Evolutionary conservation across 2,113 vertebrate genomes (phyloP), one percentile per base, ranked within the genome.

Genomic region (Dicaeum eximium): DNA sequence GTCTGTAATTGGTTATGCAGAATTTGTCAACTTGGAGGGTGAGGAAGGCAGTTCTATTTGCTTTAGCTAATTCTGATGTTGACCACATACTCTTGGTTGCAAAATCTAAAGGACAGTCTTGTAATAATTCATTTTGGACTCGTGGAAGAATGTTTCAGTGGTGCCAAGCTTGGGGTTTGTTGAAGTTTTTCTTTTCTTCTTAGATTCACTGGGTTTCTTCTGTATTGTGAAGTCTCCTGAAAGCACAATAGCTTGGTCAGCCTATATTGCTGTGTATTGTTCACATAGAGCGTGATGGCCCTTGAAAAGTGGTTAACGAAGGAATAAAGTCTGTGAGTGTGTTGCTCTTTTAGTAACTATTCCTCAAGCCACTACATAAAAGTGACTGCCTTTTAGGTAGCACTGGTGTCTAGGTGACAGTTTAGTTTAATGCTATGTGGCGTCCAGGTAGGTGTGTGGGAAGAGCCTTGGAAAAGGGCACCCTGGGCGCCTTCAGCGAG

Each of bases 21-120:
- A 45, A 71, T 74, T 86, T 88, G 56, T 88, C 38, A 51, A 12
- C 17, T 69, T 56, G 44, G 44, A 78, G 88, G 51, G 35, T n/a
- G 28, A 93, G 48, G 57, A 84, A 95, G 80, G 31, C 65, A 71
- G 6, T 74, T 88, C 42, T 80, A 60, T 66, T 92, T 94, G 50
- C 67, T 95, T 84, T 86, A 85, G 85, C 62, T 70, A 37, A 24
- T 92, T 90, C 60, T 73, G 16, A 33, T 70, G 67, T 80, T 88
- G 80, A 86, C 75, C 30, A 20, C 56, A 24, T 50, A 51, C n/a
- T 74, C 47, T 86, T 37, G 33, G 65, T 92, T 95, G 92, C 94
- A 95, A 94, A 96, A 94, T 78, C 72, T 90, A 44, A 93, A 88
- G 83, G 88, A 56, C 83, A 74, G 4, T 93, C 86, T 86, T 86